Evolutionary conservation across 2,113 vertebrate genomes (phyloP).

Genomic region (Henicopernis longicauda): DNA sequence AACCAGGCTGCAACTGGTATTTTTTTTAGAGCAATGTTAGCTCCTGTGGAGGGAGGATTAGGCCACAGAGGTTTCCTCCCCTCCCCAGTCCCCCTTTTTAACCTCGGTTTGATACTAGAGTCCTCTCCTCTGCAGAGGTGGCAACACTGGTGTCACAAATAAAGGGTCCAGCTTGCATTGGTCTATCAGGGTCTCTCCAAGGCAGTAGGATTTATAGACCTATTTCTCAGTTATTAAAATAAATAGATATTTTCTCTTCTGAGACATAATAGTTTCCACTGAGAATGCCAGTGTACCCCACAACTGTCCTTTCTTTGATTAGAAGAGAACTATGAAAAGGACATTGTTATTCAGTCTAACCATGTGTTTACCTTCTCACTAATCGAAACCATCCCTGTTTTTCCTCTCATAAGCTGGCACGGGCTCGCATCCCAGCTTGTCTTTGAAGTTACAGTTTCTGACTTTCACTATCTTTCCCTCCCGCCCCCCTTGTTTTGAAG

Average conservation of each 20-base stretch:
- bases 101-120: not conserved
- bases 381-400: conserved; percentile 19
- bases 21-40: not conserved
- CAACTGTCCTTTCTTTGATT: not conserved
- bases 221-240: not conserved
- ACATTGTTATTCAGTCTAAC: not conserved
- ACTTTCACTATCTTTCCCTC: not conserved
- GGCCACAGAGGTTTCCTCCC: not conserved
- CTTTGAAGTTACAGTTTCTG: conserved; percentile 31
- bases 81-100: not conserved
- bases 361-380: conserved; percentile 37
- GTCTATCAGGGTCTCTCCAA: not conserved
- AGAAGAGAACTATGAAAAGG: not conserved
- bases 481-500: not conserved
- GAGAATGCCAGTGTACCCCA: not conserved
- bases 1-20: not conserved
- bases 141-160: not conserved
- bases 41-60: not conserved
- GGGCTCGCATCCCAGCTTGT: not conserved
- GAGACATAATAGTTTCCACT: conserved; percentile 16
- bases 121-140: not conserved
- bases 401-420: not conserved
- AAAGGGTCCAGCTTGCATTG: not conserved
- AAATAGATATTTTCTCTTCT: not conserved
- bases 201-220: not conserved